Percentiles rank a stretch among this genome's conserved stretches.
phyloP scores from a whole-genome alignment of 1,140 invertebrate species.

The Penaeus indicus region DNA sequence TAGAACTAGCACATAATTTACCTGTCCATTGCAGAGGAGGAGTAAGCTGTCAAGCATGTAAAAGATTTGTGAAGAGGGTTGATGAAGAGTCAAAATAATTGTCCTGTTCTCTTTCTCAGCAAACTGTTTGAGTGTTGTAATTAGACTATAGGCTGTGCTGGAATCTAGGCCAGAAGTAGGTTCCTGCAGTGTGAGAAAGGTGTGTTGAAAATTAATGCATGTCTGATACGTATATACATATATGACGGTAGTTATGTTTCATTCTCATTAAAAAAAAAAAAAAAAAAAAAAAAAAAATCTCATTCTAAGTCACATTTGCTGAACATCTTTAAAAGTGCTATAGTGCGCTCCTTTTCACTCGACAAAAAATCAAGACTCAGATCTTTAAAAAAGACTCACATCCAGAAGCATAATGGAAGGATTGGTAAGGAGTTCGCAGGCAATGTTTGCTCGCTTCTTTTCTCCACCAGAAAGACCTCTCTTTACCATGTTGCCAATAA shows the following conservation, averaged over 20 bases:
- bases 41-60: constrained; percentile 87
- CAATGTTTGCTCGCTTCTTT: constrained; percentile 89
- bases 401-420: constrained; percentile 87
- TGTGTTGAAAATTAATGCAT: neutral
- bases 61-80: constrained; percentile 90
- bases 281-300: too few species aligned
- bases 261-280: too few species aligned
- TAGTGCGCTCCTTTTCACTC: neutral
- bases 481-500: constrained; percentile 84
- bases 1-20: constrained; percentile 61
- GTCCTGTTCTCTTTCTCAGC: constrained; percentile 85
- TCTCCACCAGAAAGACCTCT: constrained; percentile 88
- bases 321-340: neutral
- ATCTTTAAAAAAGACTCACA: constrained; percentile 75
- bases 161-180: constrained; percentile 89
- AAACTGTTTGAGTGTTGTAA: constrained; percentile 81
- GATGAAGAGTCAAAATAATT: constrained; percentile 86
- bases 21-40: constrained; percentile 81
- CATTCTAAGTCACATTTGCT: neutral
- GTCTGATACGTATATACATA: constrained; percentile 17
- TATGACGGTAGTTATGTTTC: too few species aligned
- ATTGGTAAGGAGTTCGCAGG: constrained; percentile 89
- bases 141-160: constrained; percentile 83
- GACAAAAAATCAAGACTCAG: constrained; percentile 21
- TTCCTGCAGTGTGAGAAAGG: constrained; percentile 75